Conservation (phyloP, 2,888 invertebrate genomes). For the Noctua comes region DNA sequence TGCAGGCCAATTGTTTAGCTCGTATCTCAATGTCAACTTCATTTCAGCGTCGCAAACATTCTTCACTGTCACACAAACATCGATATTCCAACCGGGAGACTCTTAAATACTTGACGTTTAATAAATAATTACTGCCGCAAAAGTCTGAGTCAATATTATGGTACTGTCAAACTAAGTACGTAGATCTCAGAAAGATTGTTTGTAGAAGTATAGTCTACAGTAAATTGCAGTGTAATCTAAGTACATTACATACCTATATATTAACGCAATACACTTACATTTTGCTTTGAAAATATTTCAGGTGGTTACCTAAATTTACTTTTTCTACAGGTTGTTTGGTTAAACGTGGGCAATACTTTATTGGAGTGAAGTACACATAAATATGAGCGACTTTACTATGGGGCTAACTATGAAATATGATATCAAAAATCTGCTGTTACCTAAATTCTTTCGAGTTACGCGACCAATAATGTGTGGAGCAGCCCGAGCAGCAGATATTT, state of each 20-base stretch:
- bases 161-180: slow-evolving; percentile 22
- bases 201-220: neutral
- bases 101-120: slow-evolving; percentile 31
- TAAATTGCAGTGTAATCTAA: slow-evolving; percentile 7
- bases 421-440: no score
- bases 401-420: no score
- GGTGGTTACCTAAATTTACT: neutral
- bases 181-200: slow-evolving; percentile 11
- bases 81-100: slow-evolving; percentile 27
- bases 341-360: no score
- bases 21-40: slow-evolving; percentile 13
- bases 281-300: neutral
- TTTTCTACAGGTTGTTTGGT: neutral
- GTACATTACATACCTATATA: neutral
- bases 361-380: no score
- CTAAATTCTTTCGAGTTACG: no score
- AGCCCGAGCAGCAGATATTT: no score
- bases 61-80: slow-evolving; percentile 33
- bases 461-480: no score
- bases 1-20: slow-evolving; percentile 41
- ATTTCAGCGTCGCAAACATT: slow-evolving; percentile 33
- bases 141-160: slow-evolving; percentile 26
- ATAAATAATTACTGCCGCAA: slow-evolving; percentile 32
- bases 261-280: neutral
- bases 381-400: no score